Evolutionary conservation across 2,113 vertebrate species (phyloP).

Genomic region (Xyliphius kryptos): DNA sequence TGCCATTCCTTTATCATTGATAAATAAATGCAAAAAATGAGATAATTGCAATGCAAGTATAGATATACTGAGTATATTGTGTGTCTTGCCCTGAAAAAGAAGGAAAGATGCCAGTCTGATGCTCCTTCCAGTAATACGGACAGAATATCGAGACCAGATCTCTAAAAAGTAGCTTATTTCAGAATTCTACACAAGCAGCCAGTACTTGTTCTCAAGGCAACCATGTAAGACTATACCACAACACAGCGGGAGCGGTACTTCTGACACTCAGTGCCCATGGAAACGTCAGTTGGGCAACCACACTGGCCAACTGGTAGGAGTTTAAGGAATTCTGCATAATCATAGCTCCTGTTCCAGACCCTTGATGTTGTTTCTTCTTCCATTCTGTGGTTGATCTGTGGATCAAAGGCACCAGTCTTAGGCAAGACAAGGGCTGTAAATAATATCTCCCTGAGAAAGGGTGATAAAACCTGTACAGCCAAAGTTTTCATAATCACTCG

Average conservation of each 20-base stretch:
- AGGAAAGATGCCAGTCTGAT: no score
- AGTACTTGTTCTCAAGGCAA: slow-evolving; percentile 6
- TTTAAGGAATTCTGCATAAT: slow-evolving; percentile 19
- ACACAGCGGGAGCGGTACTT: not conserved
- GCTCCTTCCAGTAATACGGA: no score
- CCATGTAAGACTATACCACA: slow-evolving; percentile 18
- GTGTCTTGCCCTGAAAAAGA: no score
- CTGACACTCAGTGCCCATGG: slow-evolving; percentile 15
- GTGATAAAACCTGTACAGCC: no score
- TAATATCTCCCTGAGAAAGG: slow-evolving; percentile 15
- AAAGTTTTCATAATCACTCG: no score
- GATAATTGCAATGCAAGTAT: no score
- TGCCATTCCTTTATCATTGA: no score
- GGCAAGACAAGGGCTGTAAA: slow-evolving; percentile 1
- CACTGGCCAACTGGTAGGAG: slow-evolving; percentile 13
- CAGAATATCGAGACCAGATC: no score
- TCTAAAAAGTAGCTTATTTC: no score
- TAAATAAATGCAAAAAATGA: no score
- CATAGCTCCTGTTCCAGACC: slow-evolving; percentile 14
- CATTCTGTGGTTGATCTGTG: slow-evolving; percentile 23
- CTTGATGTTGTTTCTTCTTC: slow-evolving; percentile 23
- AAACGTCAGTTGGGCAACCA: slow-evolving; percentile 18
- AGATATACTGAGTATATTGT: no score
- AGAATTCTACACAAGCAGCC: no score
- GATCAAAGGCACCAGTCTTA: slow-evolving; percentile 13